Evolutionary conservation across 1,140 invertebrate genomes (phyloP).

Genomic region (Aphis craccivora): DNA sequence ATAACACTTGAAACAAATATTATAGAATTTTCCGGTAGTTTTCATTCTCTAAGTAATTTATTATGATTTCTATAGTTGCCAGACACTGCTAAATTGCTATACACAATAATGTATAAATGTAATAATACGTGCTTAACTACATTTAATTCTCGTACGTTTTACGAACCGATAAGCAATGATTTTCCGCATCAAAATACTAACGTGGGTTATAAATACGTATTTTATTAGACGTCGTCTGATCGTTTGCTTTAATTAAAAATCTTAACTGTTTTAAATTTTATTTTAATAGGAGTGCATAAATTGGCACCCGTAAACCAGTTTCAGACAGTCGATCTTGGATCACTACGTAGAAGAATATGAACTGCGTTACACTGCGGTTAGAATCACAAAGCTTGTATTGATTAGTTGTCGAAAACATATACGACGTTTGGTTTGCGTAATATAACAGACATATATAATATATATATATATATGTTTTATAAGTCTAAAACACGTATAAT

Average conservation of each 20-base stretch:
- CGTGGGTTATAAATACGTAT: not conserved
- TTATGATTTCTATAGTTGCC: not conserved
- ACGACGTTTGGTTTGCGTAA: not conserved
- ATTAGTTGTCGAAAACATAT: not conserved
- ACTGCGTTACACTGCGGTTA: not conserved
- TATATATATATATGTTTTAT: no score
- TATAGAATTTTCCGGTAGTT: not conserved
- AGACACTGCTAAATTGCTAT: not conserved
- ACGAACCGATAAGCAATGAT: not conserved
- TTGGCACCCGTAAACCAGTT: not conserved
- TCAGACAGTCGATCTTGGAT: not conserved
- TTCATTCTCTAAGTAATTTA: not conserved
- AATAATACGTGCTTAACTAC: not conserved
- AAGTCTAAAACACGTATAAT: not conserved
- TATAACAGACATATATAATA: not conserved
- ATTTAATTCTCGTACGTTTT: not conserved
- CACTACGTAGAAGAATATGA: not conserved
- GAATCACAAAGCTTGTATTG: constrained; percentile 13
- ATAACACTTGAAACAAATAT: not conserved
- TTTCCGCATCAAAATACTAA: not conserved
- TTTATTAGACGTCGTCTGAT: not conserved
- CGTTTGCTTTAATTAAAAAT: not conserved
- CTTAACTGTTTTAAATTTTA: not conserved
- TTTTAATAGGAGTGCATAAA: not conserved
- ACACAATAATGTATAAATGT: not conserved